These are phyloP conservation scores for Palaemon carinicauda DNA, from an alignment of 1,140 invertebrate genomes.

Conservation along the genomic window DNA sequence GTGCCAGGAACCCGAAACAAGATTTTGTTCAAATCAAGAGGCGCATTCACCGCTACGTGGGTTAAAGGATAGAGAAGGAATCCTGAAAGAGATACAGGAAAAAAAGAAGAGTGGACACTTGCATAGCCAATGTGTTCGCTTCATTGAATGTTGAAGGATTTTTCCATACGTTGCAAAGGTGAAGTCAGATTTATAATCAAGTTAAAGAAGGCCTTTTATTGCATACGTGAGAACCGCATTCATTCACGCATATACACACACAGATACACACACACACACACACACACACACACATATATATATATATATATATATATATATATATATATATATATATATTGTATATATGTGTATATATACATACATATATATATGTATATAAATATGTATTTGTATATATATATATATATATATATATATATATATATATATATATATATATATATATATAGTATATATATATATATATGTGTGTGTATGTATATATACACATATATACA, in stretches of 20 bases:
- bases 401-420: neutral
- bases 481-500: neutral
- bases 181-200: no score
- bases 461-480: neutral
- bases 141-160: no score
- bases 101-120: neutral
- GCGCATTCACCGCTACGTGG: no score
- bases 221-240: no score
- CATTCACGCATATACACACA: no score
- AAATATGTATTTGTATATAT: neutral
- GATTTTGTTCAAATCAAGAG: no score
- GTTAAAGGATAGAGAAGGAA: neutral
- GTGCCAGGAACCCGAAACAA: no score
- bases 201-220: no score
- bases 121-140: no score
- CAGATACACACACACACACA: neutral
- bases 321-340: conserved; percentile 2
- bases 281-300: neutral
- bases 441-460: no score
- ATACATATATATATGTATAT: neutral
- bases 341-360: neutral
- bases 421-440: neutral
- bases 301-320: neutral
- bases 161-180: no score
- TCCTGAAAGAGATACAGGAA: neutral